Conservation (phyloP, 2,888 invertebrate genomes). For the Spodoptera picta region DNA sequence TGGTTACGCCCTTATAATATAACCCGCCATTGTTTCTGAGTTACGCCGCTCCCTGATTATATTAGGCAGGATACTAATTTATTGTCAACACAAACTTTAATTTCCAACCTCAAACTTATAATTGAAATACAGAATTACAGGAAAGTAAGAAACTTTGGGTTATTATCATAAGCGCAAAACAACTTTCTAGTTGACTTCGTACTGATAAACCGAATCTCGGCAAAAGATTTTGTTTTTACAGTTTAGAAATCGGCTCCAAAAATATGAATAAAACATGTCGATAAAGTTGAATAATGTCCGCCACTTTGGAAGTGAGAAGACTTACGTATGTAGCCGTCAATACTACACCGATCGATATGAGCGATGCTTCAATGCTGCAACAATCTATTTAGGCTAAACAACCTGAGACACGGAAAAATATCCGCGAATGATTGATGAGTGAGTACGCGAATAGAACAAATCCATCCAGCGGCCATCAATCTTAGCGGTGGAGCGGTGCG, state of each 20-base stretch:
- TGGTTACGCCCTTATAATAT: conserved; percentile 51
- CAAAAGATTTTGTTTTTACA: conserved; percentile 29
- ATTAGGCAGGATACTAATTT: conserved; percentile 31
- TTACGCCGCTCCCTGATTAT: conserved; percentile 29
- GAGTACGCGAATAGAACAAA: conserved; percentile 87
- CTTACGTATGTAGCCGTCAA: conserved; percentile 62
- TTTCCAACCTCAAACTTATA: conserved; percentile 40
- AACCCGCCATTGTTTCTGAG: conserved; percentile 44
- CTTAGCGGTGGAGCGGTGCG: conserved; percentile 72
- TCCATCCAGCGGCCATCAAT: conserved; percentile 86
- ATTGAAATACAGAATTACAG: conserved; percentile 28
- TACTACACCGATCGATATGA: conserved; percentile 77
- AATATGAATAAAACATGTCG: conserved; percentile 53
- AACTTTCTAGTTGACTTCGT: conserved; percentile 22
- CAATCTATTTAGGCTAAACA: conserved; percentile 87
- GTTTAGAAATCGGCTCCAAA: conserved; percentile 36
- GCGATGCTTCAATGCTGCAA: conserved; percentile 78
- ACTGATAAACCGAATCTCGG: conserved; percentile 30
- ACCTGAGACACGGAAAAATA: conserved; percentile 88
- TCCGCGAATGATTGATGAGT: conserved; percentile 88
- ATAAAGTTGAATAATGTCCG: conserved; percentile 56
- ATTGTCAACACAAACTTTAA: conserved; percentile 47
- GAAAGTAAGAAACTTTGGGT: conserved; percentile 30
- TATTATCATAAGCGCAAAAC: conserved; percentile 16
- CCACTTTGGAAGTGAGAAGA: conserved; percentile 46